Evolutionary conservation across 2,797 vertebrate species (phyloP).

Genomic region (Micromesistius poutassou): DNA sequence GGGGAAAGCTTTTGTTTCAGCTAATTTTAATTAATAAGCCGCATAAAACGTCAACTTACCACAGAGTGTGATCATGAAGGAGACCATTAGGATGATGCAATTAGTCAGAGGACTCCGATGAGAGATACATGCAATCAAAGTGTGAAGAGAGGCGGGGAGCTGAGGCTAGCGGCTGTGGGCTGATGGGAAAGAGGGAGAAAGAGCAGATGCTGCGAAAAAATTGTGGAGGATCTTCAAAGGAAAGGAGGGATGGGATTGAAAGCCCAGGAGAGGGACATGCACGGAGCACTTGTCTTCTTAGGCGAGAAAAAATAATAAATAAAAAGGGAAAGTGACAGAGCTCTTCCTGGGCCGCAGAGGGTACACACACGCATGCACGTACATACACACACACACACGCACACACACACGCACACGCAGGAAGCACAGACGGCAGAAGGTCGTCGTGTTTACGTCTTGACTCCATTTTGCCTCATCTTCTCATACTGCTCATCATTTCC

Average conservation of each 20-base stretch:
- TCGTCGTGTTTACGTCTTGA: background rate
- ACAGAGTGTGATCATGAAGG: conserved; percentile 62
- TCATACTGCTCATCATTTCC: background rate
- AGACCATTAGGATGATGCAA: conserved; percentile 71
- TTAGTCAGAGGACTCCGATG: conserved; percentile 69
- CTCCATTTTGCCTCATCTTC: background rate
- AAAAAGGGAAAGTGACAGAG: conserved; percentile 56
- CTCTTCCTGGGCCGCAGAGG: conserved; percentile 54
- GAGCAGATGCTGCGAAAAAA: background rate
- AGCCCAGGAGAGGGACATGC: conserved; percentile 68
- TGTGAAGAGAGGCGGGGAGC: conserved; percentile 60
- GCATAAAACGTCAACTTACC: conserved; percentile 65
- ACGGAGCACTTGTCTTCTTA: conserved; percentile 66
- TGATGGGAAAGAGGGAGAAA: conserved; percentile 27
- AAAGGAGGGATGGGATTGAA: conserved; percentile 56
- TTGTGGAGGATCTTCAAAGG: conserved; percentile 64
- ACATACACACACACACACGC: background rate
- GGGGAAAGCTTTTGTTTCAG: conserved; percentile 31
- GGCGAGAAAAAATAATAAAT: conserved; percentile 34
- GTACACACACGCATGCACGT: background rate
- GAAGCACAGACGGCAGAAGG: background rate
- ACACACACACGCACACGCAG: background rate
- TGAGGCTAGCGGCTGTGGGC: conserved; percentile 40
- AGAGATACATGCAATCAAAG: conserved; percentile 73
- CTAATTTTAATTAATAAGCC: conserved; percentile 71